Conservation (phyloP, 2,113 vertebrate genomes). For the Lynx canadensis region DNA sequence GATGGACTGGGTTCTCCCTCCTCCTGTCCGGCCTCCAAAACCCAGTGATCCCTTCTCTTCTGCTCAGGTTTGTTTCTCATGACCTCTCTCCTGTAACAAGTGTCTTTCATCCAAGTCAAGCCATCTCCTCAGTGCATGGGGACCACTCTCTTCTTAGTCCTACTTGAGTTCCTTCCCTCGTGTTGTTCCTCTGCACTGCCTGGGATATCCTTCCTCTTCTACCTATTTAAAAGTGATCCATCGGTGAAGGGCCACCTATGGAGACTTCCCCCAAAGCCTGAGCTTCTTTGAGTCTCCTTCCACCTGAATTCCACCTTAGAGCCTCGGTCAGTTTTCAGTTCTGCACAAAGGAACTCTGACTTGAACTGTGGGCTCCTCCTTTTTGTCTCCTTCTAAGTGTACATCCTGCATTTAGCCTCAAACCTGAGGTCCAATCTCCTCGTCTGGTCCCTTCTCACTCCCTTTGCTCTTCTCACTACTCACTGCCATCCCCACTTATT, state of each 20-base stretch:
- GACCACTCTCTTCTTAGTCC: neutral
- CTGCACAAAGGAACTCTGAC: neutral
- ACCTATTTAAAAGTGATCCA: neutral
- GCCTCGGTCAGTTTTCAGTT: neutral
- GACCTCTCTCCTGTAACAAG: neutral
- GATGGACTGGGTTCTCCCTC: neutral
- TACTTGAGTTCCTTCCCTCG: fast-evolving
- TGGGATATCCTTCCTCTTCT: neutral
- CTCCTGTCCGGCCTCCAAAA: neutral
- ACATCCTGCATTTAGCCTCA: neutral
- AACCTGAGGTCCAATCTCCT: neutral
- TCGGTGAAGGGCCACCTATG: fast-evolving
- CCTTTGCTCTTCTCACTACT: neutral
- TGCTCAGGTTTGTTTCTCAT: neutral
- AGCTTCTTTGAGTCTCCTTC: neutral
- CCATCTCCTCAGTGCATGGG: neutral
- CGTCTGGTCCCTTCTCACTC: neutral
- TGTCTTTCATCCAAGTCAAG: neutral
- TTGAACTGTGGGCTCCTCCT: neutral
- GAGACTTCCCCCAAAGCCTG: neutral
- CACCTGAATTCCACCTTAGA: neutral
- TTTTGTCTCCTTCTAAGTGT: neutral
- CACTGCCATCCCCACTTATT: neutral
- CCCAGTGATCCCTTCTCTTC: neutral
- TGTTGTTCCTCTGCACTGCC: neutral